These are phyloP conservation scores for Paguma larvata DNA, from an alignment of 2,797 vertebrate species.

Conservation along the genomic window DNA sequence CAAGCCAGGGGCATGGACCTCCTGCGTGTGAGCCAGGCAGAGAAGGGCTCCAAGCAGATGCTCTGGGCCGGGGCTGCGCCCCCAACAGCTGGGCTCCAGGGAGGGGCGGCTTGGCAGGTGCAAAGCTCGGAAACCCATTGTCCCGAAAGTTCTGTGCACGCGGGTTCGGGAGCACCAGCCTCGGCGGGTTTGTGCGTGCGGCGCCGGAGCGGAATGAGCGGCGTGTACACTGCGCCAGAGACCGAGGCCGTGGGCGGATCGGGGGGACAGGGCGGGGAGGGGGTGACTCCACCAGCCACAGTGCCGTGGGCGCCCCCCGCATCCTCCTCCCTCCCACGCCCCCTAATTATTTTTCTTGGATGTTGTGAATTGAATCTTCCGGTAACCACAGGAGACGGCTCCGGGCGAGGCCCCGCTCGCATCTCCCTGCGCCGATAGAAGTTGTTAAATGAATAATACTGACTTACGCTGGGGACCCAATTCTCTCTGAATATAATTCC, in stretches of 20 bases:
- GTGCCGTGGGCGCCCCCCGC: neutral
- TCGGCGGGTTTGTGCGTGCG: accelerated
- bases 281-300: conserved; percentile 83
- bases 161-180: neutral
- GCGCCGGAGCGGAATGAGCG: conserved; percentile 79
- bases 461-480: conserved; percentile 87
- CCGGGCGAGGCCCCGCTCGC: neutral
- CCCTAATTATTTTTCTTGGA: conserved; percentile 63
- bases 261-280: conserved; percentile 85
- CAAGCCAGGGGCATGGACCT: neutral
- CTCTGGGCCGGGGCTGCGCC: neutral
- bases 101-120: neutral
- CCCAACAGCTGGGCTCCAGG: neutral
- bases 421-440: conserved; percentile 39
- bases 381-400: conserved; percentile 47
- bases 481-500: conserved; percentile 88
- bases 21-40: neutral
- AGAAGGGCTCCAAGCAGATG: neutral
- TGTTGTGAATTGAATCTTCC: conserved; percentile 74
- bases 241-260: neutral
- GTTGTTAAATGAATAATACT: conserved; percentile 71
- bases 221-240: neutral
- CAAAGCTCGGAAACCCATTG: neutral
- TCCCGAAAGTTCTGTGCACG: neutral
- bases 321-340: neutral